Evolutionary conservation across 2,113 vertebrate genomes (phyloP).

Genomic region (Colinus virginianus): DNA sequence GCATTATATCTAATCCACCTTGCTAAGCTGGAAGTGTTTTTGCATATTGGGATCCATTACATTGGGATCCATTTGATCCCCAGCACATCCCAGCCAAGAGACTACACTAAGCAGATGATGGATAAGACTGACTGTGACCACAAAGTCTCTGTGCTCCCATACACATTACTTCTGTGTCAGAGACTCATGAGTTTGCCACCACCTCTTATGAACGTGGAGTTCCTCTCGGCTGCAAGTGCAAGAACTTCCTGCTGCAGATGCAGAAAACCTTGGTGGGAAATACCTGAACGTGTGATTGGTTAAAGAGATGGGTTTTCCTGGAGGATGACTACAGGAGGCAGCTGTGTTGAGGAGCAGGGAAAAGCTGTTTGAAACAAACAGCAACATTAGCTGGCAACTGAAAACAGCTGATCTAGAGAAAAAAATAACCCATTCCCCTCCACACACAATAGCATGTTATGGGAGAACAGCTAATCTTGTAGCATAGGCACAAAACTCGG

Average conservation of each 20-base stretch:
- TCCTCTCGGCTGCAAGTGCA: background rate
- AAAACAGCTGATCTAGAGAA: background rate
- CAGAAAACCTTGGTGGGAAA: background rate
- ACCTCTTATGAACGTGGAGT: accelerated
- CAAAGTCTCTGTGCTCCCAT: background rate
- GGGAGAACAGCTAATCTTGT: slow-evolving; percentile 38
- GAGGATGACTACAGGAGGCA: background rate
- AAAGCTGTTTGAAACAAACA: background rate
- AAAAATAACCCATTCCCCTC: background rate
- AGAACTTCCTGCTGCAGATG: slow-evolving; percentile 1
- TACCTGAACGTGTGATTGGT: background rate
- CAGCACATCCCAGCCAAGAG: background rate
- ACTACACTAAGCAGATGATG: background rate
- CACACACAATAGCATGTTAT: background rate
- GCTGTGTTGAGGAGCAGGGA: background rate
- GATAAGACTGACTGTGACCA: background rate
- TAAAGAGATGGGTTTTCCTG: background rate
- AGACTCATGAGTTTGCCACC: background rate
- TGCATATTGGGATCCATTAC: background rate
- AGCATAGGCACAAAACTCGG: background rate
- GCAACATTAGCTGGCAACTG: background rate
- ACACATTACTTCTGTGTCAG: background rate
- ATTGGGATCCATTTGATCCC: background rate
- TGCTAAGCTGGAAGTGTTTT: background rate
- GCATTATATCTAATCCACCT: background rate